Conservation (phyloP, 2,888 invertebrate genomes). For the Campaea margaritaria region DNA sequence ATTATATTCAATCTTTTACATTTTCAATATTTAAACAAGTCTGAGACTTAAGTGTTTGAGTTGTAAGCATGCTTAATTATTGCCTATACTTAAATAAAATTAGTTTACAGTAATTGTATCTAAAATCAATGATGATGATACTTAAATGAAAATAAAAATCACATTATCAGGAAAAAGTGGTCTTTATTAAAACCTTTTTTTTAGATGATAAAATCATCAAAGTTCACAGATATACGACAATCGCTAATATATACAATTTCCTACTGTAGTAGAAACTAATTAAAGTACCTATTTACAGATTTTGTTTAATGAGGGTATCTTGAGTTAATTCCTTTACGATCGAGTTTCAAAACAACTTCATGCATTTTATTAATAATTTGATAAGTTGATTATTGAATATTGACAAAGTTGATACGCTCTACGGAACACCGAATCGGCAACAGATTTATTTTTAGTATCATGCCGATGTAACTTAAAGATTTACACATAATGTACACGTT, state of each 20-base stretch:
- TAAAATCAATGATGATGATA: too few relatives aligned
- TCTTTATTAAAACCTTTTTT: conserved; percentile 75
- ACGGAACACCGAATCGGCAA: too few relatives aligned
- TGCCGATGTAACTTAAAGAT: too few relatives aligned
- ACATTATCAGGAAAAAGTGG: conserved; percentile 66
- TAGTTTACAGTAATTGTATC: too few relatives aligned
- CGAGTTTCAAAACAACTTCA: not conserved
- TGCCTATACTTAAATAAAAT: too few relatives aligned
- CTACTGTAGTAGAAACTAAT: conserved; percentile 44
- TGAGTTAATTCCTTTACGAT: not conserved
- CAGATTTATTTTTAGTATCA: too few relatives aligned
- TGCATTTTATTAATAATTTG: conserved; percentile 4
- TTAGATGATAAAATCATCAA: conserved; percentile 58
- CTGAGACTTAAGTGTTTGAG: too few relatives aligned
- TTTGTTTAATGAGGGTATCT: not conserved
- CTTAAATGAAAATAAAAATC: conserved; percentile 53
- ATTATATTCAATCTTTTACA: too few relatives aligned
- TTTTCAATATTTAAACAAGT: too few relatives aligned
- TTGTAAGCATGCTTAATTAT: too few relatives aligned
- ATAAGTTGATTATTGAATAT: not conserved
- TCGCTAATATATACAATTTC: conserved; percentile 58
- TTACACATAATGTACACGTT: too few relatives aligned
- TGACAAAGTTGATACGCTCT: not conserved
- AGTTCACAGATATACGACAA: conserved; percentile 72
- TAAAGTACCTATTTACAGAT: conserved; percentile 31